phyloP scores from a whole-genome alignment of 1,140 invertebrate genomes.

The Trissolcus basalis region DNA sequence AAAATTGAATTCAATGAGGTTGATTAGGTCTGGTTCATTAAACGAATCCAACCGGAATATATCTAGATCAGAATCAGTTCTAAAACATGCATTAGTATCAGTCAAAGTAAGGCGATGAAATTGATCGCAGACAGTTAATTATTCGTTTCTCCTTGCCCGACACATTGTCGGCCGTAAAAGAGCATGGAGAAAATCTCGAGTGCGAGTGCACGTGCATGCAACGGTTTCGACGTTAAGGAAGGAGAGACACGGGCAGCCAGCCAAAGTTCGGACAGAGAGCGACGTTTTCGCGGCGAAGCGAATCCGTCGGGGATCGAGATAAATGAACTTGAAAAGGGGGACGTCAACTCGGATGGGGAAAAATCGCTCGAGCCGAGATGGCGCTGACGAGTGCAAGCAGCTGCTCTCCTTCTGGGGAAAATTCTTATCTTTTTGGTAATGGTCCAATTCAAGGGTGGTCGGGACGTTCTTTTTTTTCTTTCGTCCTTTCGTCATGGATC shows the following conservation, averaged over 20 bases:
- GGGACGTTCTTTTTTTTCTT: no score
- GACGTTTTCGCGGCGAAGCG: constrained; percentile 18
- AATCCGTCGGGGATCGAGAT: constrained; percentile 33
- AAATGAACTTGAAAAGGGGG: constrained; percentile 38
- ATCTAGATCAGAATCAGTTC: constrained; percentile 8
- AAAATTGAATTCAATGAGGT: not conserved
- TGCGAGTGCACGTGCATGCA: constrained; percentile 4
- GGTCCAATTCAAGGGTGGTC: no score
- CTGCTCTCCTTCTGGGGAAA: no score
- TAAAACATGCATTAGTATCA: constrained; percentile 12
- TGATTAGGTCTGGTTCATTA: constrained; percentile 7
- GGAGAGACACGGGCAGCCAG: constrained; percentile 38
- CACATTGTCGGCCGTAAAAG: constrained; percentile 7
- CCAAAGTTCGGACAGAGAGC: constrained; percentile 43
- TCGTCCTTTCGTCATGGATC: no score
- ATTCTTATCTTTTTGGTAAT: no score
- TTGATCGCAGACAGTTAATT: constrained; percentile 29
- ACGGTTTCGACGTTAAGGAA: constrained; percentile 19
- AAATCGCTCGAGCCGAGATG: no score
- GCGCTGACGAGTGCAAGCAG: no score
- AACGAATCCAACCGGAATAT: constrained; percentile 12
- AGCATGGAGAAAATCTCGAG: constrained; percentile 15
- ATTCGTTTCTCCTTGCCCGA: constrained; percentile 27
- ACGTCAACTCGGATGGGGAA: no score
- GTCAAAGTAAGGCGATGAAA: constrained; percentile 13